These are phyloP conservation scores for Oncorhynchus tshawytscha DNA, from an alignment of 2,113 vertebrate species.

Conservation along the genomic window DNA sequence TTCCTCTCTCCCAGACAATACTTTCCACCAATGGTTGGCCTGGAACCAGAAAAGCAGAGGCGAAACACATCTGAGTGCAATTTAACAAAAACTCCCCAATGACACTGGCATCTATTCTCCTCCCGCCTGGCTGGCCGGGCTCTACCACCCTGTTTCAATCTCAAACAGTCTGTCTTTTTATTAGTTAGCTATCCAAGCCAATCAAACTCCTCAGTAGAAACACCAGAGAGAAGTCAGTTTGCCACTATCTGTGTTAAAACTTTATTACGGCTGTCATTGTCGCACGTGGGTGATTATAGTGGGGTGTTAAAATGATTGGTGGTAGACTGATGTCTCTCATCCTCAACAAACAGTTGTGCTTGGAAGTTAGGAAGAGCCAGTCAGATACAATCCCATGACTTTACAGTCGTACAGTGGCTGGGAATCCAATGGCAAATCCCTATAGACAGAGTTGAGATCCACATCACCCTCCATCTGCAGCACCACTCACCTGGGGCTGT, in stretches of 20 bases:
- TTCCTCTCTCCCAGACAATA: slow-evolving; percentile 95
- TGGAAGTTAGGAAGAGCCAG: no score
- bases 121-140: background rate
- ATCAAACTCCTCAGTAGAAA: no score
- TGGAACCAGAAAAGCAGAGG: slow-evolving; percentile 58
- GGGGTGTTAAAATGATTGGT: no score
- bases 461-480: no score
- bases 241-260: background rate
- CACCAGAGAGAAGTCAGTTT: background rate
- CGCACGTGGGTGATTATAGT: no score
- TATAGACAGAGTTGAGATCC: background rate
- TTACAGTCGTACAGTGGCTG: no score
- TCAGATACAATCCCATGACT: no score
- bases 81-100: slow-evolving; percentile 49
- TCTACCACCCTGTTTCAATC: background rate
- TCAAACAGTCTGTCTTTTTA: background rate
- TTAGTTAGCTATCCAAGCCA: background rate
- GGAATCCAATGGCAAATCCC: no score
- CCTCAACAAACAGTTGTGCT: no score
- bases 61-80: slow-evolving; percentile 60
- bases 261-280: no score
- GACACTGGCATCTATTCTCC: slow-evolving; percentile 27
- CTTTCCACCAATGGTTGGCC: slow-evolving; percentile 93
- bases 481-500: slow-evolving; percentile 87
- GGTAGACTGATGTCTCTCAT: no score